phyloP scores from a whole-genome alignment of 2,888 invertebrate genomes.

The Elmis aenea region DNA sequence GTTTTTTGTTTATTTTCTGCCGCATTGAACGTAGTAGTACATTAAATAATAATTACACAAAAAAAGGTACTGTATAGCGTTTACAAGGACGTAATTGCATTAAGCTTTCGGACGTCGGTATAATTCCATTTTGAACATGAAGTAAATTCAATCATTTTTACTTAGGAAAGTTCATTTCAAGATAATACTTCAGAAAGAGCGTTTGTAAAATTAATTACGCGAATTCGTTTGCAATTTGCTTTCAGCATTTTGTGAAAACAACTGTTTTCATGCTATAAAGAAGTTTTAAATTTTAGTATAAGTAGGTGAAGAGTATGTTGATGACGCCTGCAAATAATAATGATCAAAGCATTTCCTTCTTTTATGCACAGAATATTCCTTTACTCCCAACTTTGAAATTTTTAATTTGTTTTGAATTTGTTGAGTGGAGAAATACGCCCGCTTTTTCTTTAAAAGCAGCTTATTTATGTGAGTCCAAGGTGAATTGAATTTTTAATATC shows the following conservation, averaged over 20 bases:
- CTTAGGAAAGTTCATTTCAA: no score
- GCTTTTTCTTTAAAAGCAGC: constrained; percentile 15
- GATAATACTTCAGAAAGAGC: no score
- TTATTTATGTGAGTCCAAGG: constrained; percentile 8
- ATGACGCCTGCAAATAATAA: constrained; percentile 18
- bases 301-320: constrained; percentile 14
- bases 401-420: constrained; percentile 19
- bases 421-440: constrained; percentile 11
- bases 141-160: no score
- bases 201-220: no score
- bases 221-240: constrained; percentile 14
- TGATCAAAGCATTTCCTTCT: constrained; percentile 13
- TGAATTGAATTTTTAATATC: constrained; percentile 13
- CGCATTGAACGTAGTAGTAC: no score
- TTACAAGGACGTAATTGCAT: no score
- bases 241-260: constrained; percentile 8
- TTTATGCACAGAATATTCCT: constrained; percentile 11
- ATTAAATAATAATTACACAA: no score
- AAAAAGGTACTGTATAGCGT: no score
- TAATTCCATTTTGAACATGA: no score
- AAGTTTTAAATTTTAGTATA: constrained; percentile 10
- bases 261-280: constrained; percentile 12
- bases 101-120: no score
- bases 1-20: no score
- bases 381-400: constrained; percentile 9